Percentiles rank a stretch among this genome's conserved stretches.
These are phyloP conservation scores for Geopemphigus sp. DNA, from an alignment of 1,140 invertebrate species.

Conservation along the genomic window DNA sequence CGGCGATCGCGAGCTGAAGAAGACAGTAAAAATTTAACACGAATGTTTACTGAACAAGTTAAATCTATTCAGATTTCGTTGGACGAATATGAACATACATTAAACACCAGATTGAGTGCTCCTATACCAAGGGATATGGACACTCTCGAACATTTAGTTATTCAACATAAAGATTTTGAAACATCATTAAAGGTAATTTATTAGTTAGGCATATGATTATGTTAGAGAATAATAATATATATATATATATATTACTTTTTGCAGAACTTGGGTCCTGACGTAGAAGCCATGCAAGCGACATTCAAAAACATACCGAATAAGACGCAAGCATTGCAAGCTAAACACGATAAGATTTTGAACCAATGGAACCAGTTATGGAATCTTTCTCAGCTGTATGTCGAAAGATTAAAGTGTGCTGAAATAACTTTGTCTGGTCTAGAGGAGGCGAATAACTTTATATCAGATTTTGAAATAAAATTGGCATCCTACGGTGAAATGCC, in stretches of 20 bases:
- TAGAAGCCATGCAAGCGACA: conserved; percentile 78
- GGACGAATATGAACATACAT: conserved; percentile 79
- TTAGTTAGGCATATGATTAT: conserved; percentile 25
- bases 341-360: conserved; percentile 78
- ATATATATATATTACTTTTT: conserved; percentile 8
- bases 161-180: conserved; percentile 88
- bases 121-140: conserved; percentile 82
- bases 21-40: conserved; percentile 75
- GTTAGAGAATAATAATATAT: not conserved
- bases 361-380: conserved; percentile 91
- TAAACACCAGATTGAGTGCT: conserved; percentile 76
- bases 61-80: conserved; percentile 76
- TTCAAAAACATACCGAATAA: conserved; percentile 80
- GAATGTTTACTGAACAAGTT: conserved; percentile 81
- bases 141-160: conserved; percentile 77
- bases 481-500: conserved; percentile 80
- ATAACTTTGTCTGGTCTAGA: conserved; percentile 84
- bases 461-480: conserved; percentile 88
- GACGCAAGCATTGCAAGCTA: conserved; percentile 85
- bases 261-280: conserved; percentile 70
- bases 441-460: conserved; percentile 82
- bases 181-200: conserved; percentile 60
- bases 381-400: conserved; percentile 81
- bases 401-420: conserved; percentile 86
- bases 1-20: conserved; percentile 70